These are phyloP conservation scores for Aspidiotus destructor DNA, from an alignment of 2,888 invertebrate genomes.

Conservation along the genomic window DNA sequence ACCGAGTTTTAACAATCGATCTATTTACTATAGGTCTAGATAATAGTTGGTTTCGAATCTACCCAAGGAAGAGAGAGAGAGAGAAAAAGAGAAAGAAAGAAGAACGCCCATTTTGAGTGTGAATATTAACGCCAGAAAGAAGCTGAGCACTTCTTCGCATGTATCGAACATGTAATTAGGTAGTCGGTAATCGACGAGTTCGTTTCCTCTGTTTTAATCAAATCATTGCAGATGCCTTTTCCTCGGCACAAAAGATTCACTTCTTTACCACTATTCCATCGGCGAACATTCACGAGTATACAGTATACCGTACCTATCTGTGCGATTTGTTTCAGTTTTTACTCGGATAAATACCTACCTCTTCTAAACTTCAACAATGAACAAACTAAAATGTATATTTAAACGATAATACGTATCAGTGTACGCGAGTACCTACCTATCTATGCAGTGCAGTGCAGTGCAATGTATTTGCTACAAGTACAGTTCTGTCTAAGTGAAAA, in stretches of 20 bases:
- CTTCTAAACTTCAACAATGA: background rate
- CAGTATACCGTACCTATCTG: background rate
- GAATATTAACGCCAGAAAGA: background rate
- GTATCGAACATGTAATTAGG: constrained; percentile 1
- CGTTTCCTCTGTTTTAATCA: background rate
- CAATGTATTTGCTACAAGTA: background rate
- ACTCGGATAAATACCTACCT: background rate
- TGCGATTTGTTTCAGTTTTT: background rate
- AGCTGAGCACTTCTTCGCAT: background rate
- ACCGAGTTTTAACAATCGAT: background rate
- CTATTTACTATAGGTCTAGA: background rate
- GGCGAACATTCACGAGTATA: background rate
- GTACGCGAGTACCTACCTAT: too few relatives aligned
- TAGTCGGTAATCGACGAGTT: background rate
- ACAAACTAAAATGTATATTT: too few relatives aligned
- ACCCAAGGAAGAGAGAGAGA: background rate
- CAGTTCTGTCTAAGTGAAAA: background rate
- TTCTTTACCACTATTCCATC: background rate
- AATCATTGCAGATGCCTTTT: too few relatives aligned
- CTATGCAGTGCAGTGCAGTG: background rate
- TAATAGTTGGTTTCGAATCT: background rate
- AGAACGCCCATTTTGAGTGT: background rate
- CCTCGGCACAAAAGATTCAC: too few relatives aligned
- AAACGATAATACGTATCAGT: background rate
- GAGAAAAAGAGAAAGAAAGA: background rate